Percentiles rank a stretch among this genome's conserved stretches.
phyloP scores from a whole-genome alignment of 2,888 invertebrate genomes.

The Sesamia inferens region DNA sequence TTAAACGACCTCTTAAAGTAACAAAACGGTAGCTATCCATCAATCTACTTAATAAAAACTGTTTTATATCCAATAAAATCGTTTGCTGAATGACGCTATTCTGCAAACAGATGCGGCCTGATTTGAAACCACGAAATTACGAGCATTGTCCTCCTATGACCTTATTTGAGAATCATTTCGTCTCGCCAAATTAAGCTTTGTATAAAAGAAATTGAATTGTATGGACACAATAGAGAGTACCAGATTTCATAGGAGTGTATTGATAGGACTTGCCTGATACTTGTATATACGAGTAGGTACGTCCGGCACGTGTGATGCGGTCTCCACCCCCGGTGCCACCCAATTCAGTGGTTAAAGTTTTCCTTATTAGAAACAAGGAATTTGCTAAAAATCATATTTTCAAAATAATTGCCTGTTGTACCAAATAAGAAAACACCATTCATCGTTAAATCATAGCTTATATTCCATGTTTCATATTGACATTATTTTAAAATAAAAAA shows the following conservation, averaged over 20 bases:
- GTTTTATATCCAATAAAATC: slow-evolving; percentile 61
- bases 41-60: slow-evolving; percentile 63
- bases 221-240: slow-evolving; percentile 19
- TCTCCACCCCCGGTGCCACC: too few species aligned
- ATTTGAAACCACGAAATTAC: slow-evolving; percentile 50
- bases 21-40: slow-evolving; percentile 44
- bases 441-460: background rate
- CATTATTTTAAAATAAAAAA: too few species aligned
- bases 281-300: slow-evolving; percentile 2
- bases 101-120: slow-evolving; percentile 56
- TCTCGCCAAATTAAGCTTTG: slow-evolving; percentile 26
- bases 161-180: slow-evolving; percentile 37
- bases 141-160: slow-evolving; percentile 56
- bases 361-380: background rate
- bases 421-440: background rate
- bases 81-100: slow-evolving; percentile 55
- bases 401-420: background rate
- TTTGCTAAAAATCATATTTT: background rate
- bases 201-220: slow-evolving; percentile 20
- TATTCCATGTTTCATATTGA: too few species aligned
- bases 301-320: background rate
- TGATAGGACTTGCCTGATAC: slow-evolving; percentile 1
- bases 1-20: slow-evolving; percentile 46
- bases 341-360: too few species aligned
- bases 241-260: slow-evolving; percentile 29